Evolutionary conservation across 2,113 vertebrate genomes (phyloP), one percentile per base, ranked within the genome.

Genomic region (Merops nubicus): DNA sequence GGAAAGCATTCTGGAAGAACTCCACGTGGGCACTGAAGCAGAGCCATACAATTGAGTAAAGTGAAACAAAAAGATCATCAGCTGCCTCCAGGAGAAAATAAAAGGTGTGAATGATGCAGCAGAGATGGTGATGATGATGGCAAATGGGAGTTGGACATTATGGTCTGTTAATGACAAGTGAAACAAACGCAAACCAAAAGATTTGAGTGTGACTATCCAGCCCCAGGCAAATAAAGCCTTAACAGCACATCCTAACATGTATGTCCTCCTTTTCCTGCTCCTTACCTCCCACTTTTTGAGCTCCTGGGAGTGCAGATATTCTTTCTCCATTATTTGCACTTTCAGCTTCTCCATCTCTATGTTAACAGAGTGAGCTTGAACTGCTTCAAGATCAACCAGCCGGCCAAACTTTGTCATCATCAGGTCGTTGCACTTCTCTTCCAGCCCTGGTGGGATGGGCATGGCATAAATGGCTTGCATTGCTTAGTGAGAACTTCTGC

Each of bases 401-500:
- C 96, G 97, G 50, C 99, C 99, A 84, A 99, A 99, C 97, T 99
- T 99, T 96, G 92, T 97, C 97, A 99, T 93, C 99, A 99, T 99
- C 70, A 99, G 72, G 28, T 98, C n/a, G 11, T 88, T 79, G 79
- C 98, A 99, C 15, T 95, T 98, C 77, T 98, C 91, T 88, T 99
- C 97, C 96, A 99, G 96, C 74, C 38, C 99, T 99, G 65, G 42
- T 29, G 87, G 94, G 74, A 96, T 9, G 17, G 69, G 57, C 42
- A 80, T 0, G 8, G 42, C 91, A 92, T 50, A 89, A 88, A 57
- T 31, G 47, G 50, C 22, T 8, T 54, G 72, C 40, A 40, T 3
- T 51, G 53, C 29, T 34, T 65, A 70, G 4, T 20, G 78, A 40
- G 8, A 76, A 74, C 18, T 67, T 33, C 40, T 45, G 34, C 72